Base-by-base conservation (phyloP, 1,140 invertebrate species). In the Centruroides vittatus region DNA sequence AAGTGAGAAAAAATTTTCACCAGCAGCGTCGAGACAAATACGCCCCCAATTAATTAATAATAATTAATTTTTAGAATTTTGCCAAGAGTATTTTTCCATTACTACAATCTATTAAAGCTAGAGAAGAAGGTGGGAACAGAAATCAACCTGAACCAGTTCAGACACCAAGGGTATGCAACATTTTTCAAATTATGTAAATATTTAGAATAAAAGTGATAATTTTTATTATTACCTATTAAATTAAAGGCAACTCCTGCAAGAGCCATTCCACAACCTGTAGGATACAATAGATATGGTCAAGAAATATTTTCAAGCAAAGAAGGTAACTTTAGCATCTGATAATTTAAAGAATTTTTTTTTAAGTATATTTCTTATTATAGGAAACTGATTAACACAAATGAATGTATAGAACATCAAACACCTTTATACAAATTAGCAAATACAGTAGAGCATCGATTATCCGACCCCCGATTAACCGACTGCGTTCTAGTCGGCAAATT, bases 271-370 rank as follows among this genome's bases (percentile, higher is more conserved):
- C 88, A 93, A 68, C 82, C 82, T 4, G 79, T 80, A 36, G 83
- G 83, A 2, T 98, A 98, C 74, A 98, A 93, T 82, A 86, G 94
- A 81, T 98, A 98, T 76, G 93, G 97, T 84, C 94, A 98, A 77
- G 95, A 98, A 79, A 81, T 91, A 70, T 97, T 98, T 73, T 89
- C 85, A 47, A 85, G 87, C 67, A 90, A 90, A 75, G 87, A 93
- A 79, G 82, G 82, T 84, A 72, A 66, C 65, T 46, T 35, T 41
- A 41, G 23, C 23, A 23, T 23, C 23, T 23, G 23, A 23, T 23
- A 23, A 23, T 23, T 23, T 23, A 23, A 23, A 23, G 23, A 23
- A 23, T 23, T 23, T 23, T 23, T 23, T 23, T 23, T 23, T 23
- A n/a, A 23, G 1, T 23, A 23, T 23, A 23, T 23, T 23, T 23